Evolutionary conservation across 2,113 vertebrate genomes (phyloP).

Genomic region (Chauna torquata): DNA sequence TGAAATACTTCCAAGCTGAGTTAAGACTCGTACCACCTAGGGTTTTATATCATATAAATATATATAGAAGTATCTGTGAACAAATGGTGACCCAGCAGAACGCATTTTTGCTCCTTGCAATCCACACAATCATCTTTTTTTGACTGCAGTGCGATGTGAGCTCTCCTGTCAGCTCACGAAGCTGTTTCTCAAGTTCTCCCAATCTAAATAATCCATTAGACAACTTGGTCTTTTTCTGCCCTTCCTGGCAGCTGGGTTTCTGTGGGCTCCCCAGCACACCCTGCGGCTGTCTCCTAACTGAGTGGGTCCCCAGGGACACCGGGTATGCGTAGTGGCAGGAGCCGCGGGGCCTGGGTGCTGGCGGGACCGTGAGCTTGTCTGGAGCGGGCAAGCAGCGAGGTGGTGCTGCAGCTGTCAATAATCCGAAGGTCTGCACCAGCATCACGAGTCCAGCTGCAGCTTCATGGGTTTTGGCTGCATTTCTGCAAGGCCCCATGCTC

Average conservation of each 20-base stretch:
- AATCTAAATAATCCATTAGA: not conserved
- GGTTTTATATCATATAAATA: not conserved
- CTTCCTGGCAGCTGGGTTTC: not conserved
- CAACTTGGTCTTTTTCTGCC: not conserved
- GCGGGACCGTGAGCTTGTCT: not conserved
- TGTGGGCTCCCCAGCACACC: not conserved
- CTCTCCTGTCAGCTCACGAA: not conserved
- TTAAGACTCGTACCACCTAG: not conserved
- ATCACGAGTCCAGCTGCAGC: not conserved
- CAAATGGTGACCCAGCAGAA: not conserved
- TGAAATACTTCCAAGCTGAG: not conserved
- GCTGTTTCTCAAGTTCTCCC: not conserved
- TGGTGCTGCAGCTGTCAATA: not conserved
- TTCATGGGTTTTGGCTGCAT: not conserved
- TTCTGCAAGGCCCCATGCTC: not conserved
- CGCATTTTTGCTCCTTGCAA: not conserved
- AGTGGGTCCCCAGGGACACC: not conserved
- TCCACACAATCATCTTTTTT: not conserved
- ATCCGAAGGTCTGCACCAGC: not conserved
- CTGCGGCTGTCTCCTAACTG: not conserved
- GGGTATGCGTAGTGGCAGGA: accelerated
- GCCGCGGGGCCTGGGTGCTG: no score
- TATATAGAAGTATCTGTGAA: not conserved
- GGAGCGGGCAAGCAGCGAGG: not conserved
- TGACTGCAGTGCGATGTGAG: not conserved